phyloP scores from a whole-genome alignment of 2,113 vertebrate species.

The Pionites leucogaster region DNA sequence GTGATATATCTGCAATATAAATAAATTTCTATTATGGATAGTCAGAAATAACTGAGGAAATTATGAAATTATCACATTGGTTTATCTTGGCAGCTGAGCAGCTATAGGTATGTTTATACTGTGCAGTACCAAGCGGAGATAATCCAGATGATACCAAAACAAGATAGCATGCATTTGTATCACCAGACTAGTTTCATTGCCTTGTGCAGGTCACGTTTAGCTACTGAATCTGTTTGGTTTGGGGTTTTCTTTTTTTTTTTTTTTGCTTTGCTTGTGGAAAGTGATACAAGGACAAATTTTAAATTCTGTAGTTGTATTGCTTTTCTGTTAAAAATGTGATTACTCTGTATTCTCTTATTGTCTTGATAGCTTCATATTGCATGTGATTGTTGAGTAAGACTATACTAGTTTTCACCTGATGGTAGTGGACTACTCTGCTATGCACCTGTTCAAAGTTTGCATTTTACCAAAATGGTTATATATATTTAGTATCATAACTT shows the following conservation, averaged over 20 bases:
- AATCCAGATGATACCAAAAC: background rate
- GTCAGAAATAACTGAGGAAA: background rate
- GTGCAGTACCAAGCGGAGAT: background rate
- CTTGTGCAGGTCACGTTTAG: background rate
- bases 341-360: background rate
- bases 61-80: background rate
- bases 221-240: background rate
- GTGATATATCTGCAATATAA: background rate
- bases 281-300: background rate
- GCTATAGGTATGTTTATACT: background rate
- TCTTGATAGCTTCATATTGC: background rate
- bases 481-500: background rate
- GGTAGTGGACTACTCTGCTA: background rate
- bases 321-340: background rate
- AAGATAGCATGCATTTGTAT: background rate
- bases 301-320: background rate
- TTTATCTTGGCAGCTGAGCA: background rate
- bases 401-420: background rate
- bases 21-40: background rate
- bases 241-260: background rate
- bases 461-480: background rate
- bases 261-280: background rate
- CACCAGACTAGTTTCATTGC: background rate
- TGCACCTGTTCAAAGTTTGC: background rate
- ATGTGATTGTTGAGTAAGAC: background rate